A percentile compares a stretch with the other conserved stretches of the same genome.
Evolutionary conservation across 1,140 invertebrate genomes (phyloP).

Genomic region (Archegozetes longisetosus): DNA sequence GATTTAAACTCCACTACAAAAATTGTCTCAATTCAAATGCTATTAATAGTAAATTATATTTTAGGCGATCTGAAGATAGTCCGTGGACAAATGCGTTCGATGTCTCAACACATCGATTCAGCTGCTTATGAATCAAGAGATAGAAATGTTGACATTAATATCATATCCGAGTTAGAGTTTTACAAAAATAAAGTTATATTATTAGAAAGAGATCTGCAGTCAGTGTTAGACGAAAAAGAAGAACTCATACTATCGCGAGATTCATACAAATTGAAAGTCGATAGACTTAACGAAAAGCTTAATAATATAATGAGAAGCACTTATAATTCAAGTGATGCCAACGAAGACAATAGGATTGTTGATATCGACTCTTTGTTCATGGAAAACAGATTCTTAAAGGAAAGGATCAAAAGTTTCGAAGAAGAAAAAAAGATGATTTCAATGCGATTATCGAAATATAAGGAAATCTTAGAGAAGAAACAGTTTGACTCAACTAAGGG

Average conservation of each 20-base stretch:
- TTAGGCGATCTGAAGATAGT: constrained; percentile 14
- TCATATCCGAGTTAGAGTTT: constrained; percentile 11
- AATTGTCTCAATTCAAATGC: no score
- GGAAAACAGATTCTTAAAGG: constrained; percentile 45
- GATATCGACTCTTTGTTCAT: constrained; percentile 7
- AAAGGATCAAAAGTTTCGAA: constrained; percentile 55
- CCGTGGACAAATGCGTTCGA: constrained; percentile 7
- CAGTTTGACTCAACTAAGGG: constrained; percentile 28
- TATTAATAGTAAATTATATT: no score
- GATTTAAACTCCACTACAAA: no score
- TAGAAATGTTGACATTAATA: neutral
- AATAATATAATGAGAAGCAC: constrained; percentile 53
- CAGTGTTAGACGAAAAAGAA: constrained; percentile 66
- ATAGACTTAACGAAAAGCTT: constrained; percentile 61
- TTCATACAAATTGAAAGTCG: constrained; percentile 67
- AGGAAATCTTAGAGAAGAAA: constrained; percentile 32
- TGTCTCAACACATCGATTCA: constrained; percentile 8
- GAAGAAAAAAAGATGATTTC: constrained; percentile 53
- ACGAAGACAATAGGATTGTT: constrained; percentile 37
- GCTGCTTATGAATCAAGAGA: neutral
- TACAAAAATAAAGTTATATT: constrained; percentile 27
- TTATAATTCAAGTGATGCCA: constrained; percentile 58
- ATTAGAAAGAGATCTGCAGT: constrained; percentile 51
- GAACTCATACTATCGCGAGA: constrained; percentile 61
- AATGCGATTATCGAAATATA: constrained; percentile 33